phyloP scores from a whole-genome alignment of 2,888 invertebrate species.

The Galerucella nymphaeae region DNA sequence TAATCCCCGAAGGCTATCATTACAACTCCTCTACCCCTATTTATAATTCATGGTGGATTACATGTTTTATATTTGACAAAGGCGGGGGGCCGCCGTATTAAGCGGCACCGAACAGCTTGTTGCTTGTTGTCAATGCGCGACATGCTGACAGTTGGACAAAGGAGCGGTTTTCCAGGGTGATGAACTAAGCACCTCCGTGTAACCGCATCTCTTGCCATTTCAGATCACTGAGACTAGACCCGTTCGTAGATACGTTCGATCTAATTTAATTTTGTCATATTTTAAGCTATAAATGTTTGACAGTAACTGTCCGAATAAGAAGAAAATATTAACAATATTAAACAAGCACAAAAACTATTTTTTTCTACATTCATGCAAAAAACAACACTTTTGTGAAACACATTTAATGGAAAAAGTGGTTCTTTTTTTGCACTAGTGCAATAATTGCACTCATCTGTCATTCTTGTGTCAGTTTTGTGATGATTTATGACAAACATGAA shows the following conservation, averaged over 20 bases:
- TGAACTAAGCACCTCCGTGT: slow-evolving; percentile 62
- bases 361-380: no score
- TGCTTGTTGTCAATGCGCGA: slow-evolving; percentile 60
- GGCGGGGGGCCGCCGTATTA: slow-evolving; percentile 51
- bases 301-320: no score
- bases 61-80: slow-evolving; percentile 61
- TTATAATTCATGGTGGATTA: slow-evolving; percentile 63
- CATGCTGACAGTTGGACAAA: slow-evolving; percentile 63
- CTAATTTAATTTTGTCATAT: background rate
- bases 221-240: slow-evolving; percentile 12
- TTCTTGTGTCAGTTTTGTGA: no score
- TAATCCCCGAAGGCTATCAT: slow-evolving; percentile 60
- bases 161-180: slow-evolving; percentile 65
- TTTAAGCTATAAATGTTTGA: no score
- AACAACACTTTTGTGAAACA: no score
- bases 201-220: slow-evolving; percentile 53
- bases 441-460: no score
- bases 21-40: slow-evolving; percentile 57
- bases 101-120: slow-evolving; percentile 58
- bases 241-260: background rate
- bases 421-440: no score
- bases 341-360: no score
- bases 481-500: no score
- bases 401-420: no score
- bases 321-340: no score